A percentile compares a stretch with the other conserved stretches of the same genome.
phyloP scores from a whole-genome alignment of 2,888 invertebrate genomes.

The Antheraea yamamai region DNA sequence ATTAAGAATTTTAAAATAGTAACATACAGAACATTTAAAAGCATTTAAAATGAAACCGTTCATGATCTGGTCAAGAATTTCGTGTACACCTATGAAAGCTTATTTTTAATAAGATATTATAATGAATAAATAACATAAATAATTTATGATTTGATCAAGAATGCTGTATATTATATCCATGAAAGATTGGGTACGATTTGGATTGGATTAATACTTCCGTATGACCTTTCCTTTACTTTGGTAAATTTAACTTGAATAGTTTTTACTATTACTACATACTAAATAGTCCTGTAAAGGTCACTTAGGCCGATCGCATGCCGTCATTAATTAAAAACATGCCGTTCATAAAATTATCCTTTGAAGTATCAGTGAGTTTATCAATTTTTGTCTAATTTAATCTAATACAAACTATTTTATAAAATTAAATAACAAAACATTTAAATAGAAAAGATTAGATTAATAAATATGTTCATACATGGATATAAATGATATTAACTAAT shows the following conservation, averaged over 20 bases:
- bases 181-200: too few relatives aligned
- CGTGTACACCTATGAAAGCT: too few relatives aligned
- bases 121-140: too few relatives aligned
- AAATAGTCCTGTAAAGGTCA: neutral
- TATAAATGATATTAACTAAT: neutral
- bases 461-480: neutral
- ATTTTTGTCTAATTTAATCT: neutral
- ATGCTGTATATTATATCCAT: too few relatives aligned
- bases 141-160: too few relatives aligned
- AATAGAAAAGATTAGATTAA: slow-evolving; percentile 12
- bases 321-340: neutral
- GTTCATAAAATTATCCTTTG: neutral
- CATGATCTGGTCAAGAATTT: too few relatives aligned
- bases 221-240: too few relatives aligned
- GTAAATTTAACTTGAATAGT: too few relatives aligned
- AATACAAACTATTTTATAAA: neutral
- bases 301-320: neutral
- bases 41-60: neutral
- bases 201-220: too few relatives aligned
- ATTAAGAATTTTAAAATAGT: too few relatives aligned
- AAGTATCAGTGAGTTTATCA: neutral
- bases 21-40: neutral
- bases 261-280: neutral
- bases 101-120: too few relatives aligned
- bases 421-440: neutral